Percentiles rank a stretch among this genome's conserved stretches.
These are phyloP conservation scores for Zeus faber DNA, from an alignment of 2,113 vertebrate genomes.

Conservation along the genomic window DNA sequence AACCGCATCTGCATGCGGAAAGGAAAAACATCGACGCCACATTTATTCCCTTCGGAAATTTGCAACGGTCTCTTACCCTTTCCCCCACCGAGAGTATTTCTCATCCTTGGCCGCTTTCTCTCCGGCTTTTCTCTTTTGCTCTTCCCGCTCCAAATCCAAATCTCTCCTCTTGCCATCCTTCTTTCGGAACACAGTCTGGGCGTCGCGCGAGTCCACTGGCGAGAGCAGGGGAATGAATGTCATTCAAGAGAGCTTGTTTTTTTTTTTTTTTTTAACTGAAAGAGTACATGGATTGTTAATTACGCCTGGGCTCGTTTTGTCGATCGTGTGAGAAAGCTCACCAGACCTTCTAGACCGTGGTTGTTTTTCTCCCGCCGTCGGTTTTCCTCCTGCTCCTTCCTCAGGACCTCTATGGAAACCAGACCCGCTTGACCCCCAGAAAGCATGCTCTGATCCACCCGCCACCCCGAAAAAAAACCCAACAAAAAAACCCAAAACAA, in stretches of 20 bases:
- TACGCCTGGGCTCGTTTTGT: too few species aligned
- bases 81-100: constrained; percentile 92
- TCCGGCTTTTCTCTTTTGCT: constrained; percentile 79
- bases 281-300: neutral
- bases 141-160: constrained; percentile 81
- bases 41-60: too few species aligned
- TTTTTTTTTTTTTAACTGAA: neutral
- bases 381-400: constrained; percentile 83
- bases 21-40: too few species aligned
- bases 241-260: neutral
- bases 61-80: constrained; percentile 84
- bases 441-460: constrained; percentile 72
- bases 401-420: constrained; percentile 80
- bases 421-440: constrained; percentile 84
- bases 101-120: constrained; percentile 81
- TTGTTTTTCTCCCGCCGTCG: constrained; percentile 72
- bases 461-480: too few species aligned
- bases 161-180: constrained; percentile 86
- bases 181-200: constrained; percentile 87
- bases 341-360: constrained; percentile 81
- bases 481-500: neutral
- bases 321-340: constrained; percentile 1
- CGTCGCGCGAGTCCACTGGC: constrained; percentile 82
- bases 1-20: neutral
- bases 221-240: constrained; percentile 8